A percentile compares a stretch with the other conserved stretches of the same genome.
phyloP scores from a whole-genome alignment of 2,797 vertebrate genomes.

The Columba guinea region DNA sequence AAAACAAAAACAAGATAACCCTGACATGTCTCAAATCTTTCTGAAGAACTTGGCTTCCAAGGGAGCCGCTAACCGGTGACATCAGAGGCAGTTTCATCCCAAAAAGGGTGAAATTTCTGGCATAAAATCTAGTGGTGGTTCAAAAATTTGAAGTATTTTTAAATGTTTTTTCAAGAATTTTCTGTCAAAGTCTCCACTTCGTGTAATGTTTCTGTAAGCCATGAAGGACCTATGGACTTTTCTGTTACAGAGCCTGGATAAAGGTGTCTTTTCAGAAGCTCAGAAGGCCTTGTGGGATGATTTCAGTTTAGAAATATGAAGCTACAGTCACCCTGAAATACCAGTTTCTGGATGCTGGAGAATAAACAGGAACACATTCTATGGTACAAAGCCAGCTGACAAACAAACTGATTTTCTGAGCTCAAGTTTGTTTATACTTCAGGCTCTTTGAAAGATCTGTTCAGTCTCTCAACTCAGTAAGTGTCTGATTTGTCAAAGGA shows the following conservation, averaged over 20 bases:
- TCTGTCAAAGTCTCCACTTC: slow-evolving; percentile 64
- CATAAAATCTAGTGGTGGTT: slow-evolving; percentile 45
- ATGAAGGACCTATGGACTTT: slow-evolving; percentile 64
- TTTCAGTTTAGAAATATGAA: slow-evolving; percentile 70
- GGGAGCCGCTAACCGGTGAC: slow-evolving; percentile 73
- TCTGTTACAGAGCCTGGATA: slow-evolving; percentile 68
- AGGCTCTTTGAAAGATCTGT: not conserved
- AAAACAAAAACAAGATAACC: fast-evolving
- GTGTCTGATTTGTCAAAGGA: not conserved
- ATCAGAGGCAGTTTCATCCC: slow-evolving; percentile 33
- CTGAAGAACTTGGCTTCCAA: slow-evolving; percentile 75
- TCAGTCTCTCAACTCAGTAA: not conserved
- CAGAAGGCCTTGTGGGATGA: slow-evolving; percentile 67
- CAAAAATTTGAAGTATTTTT: slow-evolving; percentile 42
- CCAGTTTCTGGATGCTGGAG: slow-evolving; percentile 46
- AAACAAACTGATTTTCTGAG: not conserved
- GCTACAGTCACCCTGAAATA: slow-evolving; percentile 77
- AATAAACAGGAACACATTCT: not conserved
- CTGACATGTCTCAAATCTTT: slow-evolving; percentile 48
- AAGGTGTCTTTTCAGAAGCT: slow-evolving; percentile 75
- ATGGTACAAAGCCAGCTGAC: not conserved
- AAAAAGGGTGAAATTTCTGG: slow-evolving; percentile 67
- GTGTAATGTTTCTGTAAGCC: slow-evolving; percentile 17
- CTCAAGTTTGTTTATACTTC: not conserved
- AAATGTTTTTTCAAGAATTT: slow-evolving; percentile 12